Percentiles rank a stretch among this genome's conserved stretches.
phyloP scores from a whole-genome alignment of 2,113 vertebrate genomes.

The Prietella phreatophila region DNA sequence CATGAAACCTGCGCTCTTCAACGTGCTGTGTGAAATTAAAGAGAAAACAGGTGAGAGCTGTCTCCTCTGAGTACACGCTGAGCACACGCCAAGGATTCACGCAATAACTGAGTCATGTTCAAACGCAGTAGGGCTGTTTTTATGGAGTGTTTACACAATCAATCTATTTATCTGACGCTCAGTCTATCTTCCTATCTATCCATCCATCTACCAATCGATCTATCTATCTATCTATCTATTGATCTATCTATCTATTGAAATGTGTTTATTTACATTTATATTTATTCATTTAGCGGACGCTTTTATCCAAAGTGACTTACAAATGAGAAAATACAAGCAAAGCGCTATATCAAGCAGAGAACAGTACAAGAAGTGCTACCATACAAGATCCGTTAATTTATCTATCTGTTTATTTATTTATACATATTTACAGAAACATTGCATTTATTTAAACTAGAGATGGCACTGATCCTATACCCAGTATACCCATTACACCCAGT shows the following conservation, averaged over 20 bases:
- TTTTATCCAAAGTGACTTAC: too few relatives aligned
- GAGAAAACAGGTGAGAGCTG: constrained; percentile 65
- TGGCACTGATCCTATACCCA: background rate
- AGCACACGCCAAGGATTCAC: background rate
- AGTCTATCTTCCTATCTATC: background rate
- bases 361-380: too few relatives aligned
- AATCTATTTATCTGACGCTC: background rate
- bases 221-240: too few relatives aligned
- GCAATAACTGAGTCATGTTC: background rate
- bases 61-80: background rate
- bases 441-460: background rate
- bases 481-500: background rate
- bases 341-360: too few relatives aligned
- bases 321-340: too few relatives aligned
- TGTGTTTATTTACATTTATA: too few relatives aligned
- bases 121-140: background rate
- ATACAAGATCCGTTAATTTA: too few relatives aligned
- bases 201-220: background rate
- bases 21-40: constrained; percentile 63
- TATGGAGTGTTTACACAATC: background rate
- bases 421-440: background rate
- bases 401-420: background rate
- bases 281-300: too few relatives aligned
- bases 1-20: constrained; percentile 79
- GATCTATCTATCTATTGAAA: too few relatives aligned